Evolutionary conservation across 2,113 vertebrate genomes (phyloP), one percentile per base, ranked within the genome.

Genomic region (Petromus typicus): DNA sequence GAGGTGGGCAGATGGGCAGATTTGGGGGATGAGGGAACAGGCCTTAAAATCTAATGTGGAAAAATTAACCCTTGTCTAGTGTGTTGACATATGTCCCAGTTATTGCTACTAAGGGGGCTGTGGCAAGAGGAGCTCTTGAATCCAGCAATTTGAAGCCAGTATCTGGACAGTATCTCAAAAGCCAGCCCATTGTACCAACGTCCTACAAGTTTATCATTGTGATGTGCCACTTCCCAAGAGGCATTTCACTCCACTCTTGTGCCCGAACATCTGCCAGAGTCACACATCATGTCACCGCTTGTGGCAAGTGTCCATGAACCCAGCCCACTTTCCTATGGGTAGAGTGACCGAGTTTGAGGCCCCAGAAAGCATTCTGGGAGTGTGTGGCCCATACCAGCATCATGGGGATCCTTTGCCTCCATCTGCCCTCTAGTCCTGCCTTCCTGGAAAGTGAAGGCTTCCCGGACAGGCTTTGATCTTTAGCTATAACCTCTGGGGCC

Each of bases 321-420:
- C 0, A 6, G 73, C 14, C 14, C 16, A 14, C 0, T n/a, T 69
- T 45, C 23, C 51, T 7, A 10, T 27, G 40, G 81, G 37, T 0
- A 4, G 63, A 59, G 37, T 25, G 27, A 51, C 37, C 5, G 78
- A 84, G 56, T 8, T 48, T 51, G 14, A 67, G 51, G 43, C 63
- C 87, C 69, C 59, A 54, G 40, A 86, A 83, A 82, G 40, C 14
- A n/a, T 48, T 88, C 32, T 96, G 16, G 48, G 84, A 75, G 34
- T 51, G 66, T 71, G 12, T 20, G 20, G 10, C 17, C 18, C 7
- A 20, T 51, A 10, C 18, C 54, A 73, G 61, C 54, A 0, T 45
- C 34, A 18, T 16, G 43, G 71, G 80, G 20, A 63, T 85, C 45
- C 0, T 43, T 57, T 78, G 63, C 9, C 63, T 11, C 32, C 48